Conservation (phyloP, 2,797 vertebrate genomes). For the Lagorchestes hirsutus region DNA sequence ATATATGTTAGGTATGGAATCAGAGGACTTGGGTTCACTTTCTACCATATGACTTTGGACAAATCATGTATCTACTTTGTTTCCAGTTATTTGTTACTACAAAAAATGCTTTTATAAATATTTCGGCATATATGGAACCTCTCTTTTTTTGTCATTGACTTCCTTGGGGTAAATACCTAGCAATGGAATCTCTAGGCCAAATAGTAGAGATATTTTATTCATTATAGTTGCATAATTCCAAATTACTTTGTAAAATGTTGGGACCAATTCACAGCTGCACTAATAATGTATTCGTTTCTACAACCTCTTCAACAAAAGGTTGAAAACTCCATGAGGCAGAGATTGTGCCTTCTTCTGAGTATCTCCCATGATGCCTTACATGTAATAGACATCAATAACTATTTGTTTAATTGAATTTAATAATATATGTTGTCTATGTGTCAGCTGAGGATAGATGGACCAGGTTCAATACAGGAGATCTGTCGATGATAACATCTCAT, state of each 20-base stretch:
- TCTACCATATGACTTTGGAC: background rate
- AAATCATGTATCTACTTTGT: background rate
- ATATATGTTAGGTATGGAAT: background rate
- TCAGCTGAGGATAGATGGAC: too few species aligned
- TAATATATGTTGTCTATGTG: too few species aligned
- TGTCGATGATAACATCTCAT: too few species aligned
- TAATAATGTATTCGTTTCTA: too few species aligned
- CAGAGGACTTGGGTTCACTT: background rate
- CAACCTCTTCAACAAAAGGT: slow-evolving; percentile 5
- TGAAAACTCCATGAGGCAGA: accelerated
- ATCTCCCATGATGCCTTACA: too few species aligned
- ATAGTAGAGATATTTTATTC: too few species aligned
- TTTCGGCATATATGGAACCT: background rate
- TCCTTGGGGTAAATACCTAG: too few species aligned
- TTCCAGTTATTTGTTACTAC: background rate
- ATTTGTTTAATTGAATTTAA: too few species aligned
- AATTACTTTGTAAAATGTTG: background rate
- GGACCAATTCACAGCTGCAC: background rate
- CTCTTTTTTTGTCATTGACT: background rate
- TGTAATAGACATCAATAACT: too few species aligned
- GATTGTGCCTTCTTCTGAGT: background rate
- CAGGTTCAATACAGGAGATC: too few species aligned
- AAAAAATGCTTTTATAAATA: background rate
- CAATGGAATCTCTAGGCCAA: background rate
- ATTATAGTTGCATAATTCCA: background rate